Percentiles rank a stretch among this genome's conserved stretches.
phyloP scores from a whole-genome alignment of 2,888 invertebrate genomes.

The Andrena bicolor region DNA sequence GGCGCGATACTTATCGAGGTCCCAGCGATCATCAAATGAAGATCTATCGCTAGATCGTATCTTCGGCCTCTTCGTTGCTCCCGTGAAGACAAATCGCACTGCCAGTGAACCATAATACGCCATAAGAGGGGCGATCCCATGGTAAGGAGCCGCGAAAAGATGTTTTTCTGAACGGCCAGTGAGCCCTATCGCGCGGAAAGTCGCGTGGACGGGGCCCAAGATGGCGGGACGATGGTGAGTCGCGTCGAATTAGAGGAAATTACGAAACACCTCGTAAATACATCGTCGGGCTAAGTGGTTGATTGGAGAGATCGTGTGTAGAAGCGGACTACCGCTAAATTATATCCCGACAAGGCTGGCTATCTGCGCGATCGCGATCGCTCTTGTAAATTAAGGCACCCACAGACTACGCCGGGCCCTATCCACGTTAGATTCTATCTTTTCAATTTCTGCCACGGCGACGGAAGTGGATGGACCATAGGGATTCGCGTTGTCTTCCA shows the following conservation, averaged over 20 bases:
- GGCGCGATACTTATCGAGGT: slow-evolving; percentile 59
- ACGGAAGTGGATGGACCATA: slow-evolving; percentile 2
- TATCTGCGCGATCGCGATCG: slow-evolving; percentile 78
- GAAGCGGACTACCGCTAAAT: slow-evolving; percentile 84
- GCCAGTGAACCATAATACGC: slow-evolving; percentile 50
- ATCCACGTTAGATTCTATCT: slow-evolving; percentile 43
- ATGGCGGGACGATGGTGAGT: slow-evolving; percentile 61
- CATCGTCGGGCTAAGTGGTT: slow-evolving; percentile 84
- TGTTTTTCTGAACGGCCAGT: not conserved
- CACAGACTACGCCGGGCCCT: slow-evolving; percentile 50
- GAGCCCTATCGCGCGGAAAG: slow-evolving; percentile 10
- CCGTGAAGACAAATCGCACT: slow-evolving; percentile 52
- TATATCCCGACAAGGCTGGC: slow-evolving; percentile 80
- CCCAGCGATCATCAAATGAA: slow-evolving; percentile 70
- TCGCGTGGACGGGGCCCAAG: slow-evolving; percentile 29
- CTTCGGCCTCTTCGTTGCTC: slow-evolving; percentile 23
- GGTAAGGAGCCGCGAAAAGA: not conserved
- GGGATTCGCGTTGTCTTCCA: too few relatives aligned
- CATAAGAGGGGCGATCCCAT: slow-evolving; percentile 5
- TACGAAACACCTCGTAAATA: slow-evolving; percentile 85
- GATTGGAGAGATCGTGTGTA: slow-evolving; percentile 82
- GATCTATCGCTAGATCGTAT: slow-evolving; percentile 71
- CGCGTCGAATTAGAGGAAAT: slow-evolving; percentile 84
- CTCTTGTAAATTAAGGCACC: slow-evolving; percentile 75
- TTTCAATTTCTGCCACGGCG: slow-evolving; percentile 33